phyloP scores from a whole-genome alignment of 2,888 invertebrate species.

The Catonia carolina region DNA sequence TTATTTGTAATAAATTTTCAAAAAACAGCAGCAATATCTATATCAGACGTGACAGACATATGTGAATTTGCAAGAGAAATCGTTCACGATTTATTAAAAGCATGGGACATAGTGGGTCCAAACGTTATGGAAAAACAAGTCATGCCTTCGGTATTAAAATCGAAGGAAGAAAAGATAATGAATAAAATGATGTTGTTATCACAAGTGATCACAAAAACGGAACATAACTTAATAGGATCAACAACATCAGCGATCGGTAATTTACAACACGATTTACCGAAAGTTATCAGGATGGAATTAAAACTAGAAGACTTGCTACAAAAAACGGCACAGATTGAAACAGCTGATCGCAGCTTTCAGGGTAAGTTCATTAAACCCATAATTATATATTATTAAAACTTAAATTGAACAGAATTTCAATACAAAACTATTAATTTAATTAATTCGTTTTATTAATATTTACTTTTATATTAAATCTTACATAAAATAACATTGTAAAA shows the following conservation, averaged over 20 bases:
- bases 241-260: conserved; percentile 33
- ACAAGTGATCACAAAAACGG: conserved; percentile 36
- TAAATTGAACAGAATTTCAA: too few species aligned
- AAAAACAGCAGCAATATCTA: too few species aligned
- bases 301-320: conserved; percentile 56
- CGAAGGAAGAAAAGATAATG: conserved; percentile 31
- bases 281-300: conserved; percentile 51
- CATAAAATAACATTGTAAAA: too few species aligned
- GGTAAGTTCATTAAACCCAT: conserved; percentile 25
- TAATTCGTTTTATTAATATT: too few species aligned
- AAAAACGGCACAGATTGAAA: conserved; percentile 52
- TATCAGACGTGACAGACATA: conserved; percentile 52
- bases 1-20: too few species aligned
- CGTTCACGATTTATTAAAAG: conserved; percentile 51
- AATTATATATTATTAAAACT: too few species aligned
- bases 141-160: conserved; percentile 14
- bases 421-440: too few species aligned
- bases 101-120: conserved; percentile 53
- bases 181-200: conserved; percentile 36
- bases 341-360: conserved; percentile 53
- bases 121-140: conserved; percentile 16
- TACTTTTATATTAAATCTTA: too few species aligned
- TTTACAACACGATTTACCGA: conserved; percentile 40
- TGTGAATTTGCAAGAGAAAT: conserved; percentile 54
- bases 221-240: conserved; percentile 33